Conservation (phyloP, 2,888 invertebrate species). For the Crioceris asparagi region DNA sequence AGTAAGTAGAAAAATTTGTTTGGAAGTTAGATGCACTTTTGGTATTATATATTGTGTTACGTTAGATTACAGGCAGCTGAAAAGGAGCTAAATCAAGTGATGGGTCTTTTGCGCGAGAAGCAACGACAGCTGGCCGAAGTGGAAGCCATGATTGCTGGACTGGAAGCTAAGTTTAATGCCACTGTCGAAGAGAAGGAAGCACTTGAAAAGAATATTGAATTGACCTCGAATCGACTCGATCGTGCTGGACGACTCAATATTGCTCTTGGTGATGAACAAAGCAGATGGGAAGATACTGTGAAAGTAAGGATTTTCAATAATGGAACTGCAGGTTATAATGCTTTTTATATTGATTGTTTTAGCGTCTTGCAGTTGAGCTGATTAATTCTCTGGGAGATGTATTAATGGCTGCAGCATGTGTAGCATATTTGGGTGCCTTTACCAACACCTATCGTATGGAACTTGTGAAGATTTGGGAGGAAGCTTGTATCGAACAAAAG, state of each 20-base stretch:
- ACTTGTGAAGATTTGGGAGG: conserved; percentile 58
- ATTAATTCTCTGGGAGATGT: conserved; percentile 76
- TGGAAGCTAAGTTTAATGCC: conserved; percentile 55
- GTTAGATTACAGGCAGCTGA: conserved; percentile 67
- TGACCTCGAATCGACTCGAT: conserved; percentile 66
- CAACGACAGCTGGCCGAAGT: conserved; percentile 74
- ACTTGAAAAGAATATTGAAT: conserved; percentile 60
- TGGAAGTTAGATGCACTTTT: neutral
- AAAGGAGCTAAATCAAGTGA: conserved; percentile 61
- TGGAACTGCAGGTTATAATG: neutral
- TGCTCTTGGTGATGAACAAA: conserved; percentile 77
- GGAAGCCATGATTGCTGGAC: conserved; percentile 51
- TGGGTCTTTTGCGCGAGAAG: conserved; percentile 65
- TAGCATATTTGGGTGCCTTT: conserved; percentile 88
- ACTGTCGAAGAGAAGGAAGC: conserved; percentile 67
- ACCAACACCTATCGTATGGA: conserved; percentile 60
- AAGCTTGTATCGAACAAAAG: conserved; percentile 48
- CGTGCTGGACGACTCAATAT: conserved; percentile 77
- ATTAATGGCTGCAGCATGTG: conserved; percentile 73
- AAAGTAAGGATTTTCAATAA: no score
- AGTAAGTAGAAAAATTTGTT: conserved; percentile 38
- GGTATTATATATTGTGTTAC: neutral
- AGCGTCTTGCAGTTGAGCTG: conserved; percentile 56
- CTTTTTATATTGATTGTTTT: conserved; percentile 13
- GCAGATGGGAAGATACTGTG: conserved; percentile 71